Evolutionary conservation across 2,888 invertebrate species (phyloP), one percentile per base, ranked within the genome.

Genomic region (Eretmocerus hayati): DNA sequence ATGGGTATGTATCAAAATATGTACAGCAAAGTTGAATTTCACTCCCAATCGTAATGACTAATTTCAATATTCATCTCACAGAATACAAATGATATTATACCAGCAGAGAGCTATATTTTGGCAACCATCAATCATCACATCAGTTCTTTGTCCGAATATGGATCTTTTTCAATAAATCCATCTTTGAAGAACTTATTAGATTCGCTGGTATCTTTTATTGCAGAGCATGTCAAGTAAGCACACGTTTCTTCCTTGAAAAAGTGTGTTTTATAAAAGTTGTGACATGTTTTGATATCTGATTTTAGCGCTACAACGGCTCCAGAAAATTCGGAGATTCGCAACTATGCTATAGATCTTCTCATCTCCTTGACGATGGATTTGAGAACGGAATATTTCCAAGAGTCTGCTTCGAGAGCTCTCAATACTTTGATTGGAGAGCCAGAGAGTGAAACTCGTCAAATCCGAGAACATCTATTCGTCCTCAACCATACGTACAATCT

Each of bases 51-150:
- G n/a, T n/a, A n/a, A n/a, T n/a, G n/a, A n/a, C n/a, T 9, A 40
- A 31, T 45, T 5, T 11, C 33, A 6, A 30, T 42, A 26, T 39
- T 41, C 11, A 19, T 23, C 49, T 55, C 67, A 32, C 72, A 86
- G 86, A 79, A 80, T 26, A 81, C 82, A 18, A 81, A 81, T 54
- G 88, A 90, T 65, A 81, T 87, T 31, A 84, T 90, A 55, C 90
- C 90, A 13, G 84, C 86, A 0, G 90, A 91, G 66, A 88, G 85
- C 60, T 89, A 87, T 57, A 81, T 90, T 3, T 75, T 88, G n/a
- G 81, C 82, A 45, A 81, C 90, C 5, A 81, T 89, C 30, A 79
- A 77, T 54, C 77, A 80, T 21, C 85, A 85, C 62, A 74, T 83
- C 46, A 77, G 78, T 36, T 79, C 81, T 2, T 69, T 85, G 13